Evolutionary conservation across 2,797 vertebrate genomes (phyloP), one percentile per base, ranked within the genome.

Genomic region (Linurgus olivaceus): DNA sequence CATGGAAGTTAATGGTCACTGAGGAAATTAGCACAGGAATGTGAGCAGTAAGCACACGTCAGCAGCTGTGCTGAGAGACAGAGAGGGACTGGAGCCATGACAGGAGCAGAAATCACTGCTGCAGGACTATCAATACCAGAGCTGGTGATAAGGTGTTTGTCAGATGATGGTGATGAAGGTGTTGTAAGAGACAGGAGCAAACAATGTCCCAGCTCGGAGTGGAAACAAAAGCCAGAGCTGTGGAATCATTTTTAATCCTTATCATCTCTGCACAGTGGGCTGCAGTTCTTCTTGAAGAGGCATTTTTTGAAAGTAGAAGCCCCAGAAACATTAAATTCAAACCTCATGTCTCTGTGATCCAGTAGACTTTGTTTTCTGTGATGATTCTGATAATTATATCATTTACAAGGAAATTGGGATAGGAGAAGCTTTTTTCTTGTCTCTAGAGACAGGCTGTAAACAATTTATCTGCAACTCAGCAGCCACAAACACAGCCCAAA

Each of bases 41-140:
- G 4, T 0, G 3, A 65, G 44, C 38, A 44, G 75, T 10, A 33
- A 66, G 29, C 38, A 29, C 26, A 1, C 0, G 0, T 31, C 79
- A 55, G 42, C 0, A 0, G 40, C 16, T 42, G 40, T 42, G 40
- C 17, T 42, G 40, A 42, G 4, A 42, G 40, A 17, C 40, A 42
- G 29, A 58, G 40, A 57, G 17, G n/a, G 26, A 29, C 55, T 86
- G 38, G 18, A 9, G 25, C 23, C 48, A 6, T 4, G 61, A 9
- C 20, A 70, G 68, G 47, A 44, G 31, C 8, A 44, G 44, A 48
- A 90, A 74, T 86, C 4, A 0, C 65, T 13, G 9, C 63, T 78
- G 58, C 44, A 57, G 48, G 70, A 31, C 31, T 73, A 4, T n/a
- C 44, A 26, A 5, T 3, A 31, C 14, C 7, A 5, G 42, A 67